Base-by-base conservation (phyloP, 2,113 vertebrate genomes). In the Sphaerodactylus townsendi region DNA sequence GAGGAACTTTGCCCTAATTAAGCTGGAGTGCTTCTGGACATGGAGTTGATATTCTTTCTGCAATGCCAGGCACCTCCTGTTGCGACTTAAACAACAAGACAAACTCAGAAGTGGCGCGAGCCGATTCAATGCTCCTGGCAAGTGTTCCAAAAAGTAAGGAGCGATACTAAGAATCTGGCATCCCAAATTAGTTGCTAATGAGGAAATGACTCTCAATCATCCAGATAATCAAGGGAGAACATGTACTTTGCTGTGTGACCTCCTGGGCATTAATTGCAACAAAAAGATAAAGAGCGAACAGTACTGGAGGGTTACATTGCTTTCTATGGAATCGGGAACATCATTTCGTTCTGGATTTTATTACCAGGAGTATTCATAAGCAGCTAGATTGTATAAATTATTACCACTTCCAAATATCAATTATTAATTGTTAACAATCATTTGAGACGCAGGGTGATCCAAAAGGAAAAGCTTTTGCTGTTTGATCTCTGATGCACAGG, bases 171-270 rank as follows among this genome's bases (percentile, higher is more conserved):
- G 66, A 90, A 59, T 84, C 70, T 72, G 84, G 73, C 28, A 73
- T 0, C 80, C 83, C 86, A 91, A 90, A 93, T 90, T 76, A 85
- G 73, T 23, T 86, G 77, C 48, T 91, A 91, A 91, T 39, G 74
- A 91, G 84, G 78, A 92, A 90, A 87, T 28, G 48, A 79, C 81
- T 88, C 86, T 74, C 85, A 86, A 77, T 35, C 84, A 91, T 46
- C 21, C 74, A 74, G 50, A 83, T 62, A 90, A 92, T 82, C 86
- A 77, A 82, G 77, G 68, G 66, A 82, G 33, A 85, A 84, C 65
- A 41, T 68, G 35, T 69, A 65, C 77, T 89, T 37, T 79, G 76
- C 79, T 11, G 74, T 65, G 10, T 73, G 87, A 8, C 66, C 4
- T 35, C 19, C 4, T 35, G 33, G 53, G 53, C 53, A 59, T 56